Evolutionary conservation across 2,113 vertebrate genomes (phyloP), one percentile per base, ranked within the genome.

Genomic region (Oreotrochilus melanogaster): DNA sequence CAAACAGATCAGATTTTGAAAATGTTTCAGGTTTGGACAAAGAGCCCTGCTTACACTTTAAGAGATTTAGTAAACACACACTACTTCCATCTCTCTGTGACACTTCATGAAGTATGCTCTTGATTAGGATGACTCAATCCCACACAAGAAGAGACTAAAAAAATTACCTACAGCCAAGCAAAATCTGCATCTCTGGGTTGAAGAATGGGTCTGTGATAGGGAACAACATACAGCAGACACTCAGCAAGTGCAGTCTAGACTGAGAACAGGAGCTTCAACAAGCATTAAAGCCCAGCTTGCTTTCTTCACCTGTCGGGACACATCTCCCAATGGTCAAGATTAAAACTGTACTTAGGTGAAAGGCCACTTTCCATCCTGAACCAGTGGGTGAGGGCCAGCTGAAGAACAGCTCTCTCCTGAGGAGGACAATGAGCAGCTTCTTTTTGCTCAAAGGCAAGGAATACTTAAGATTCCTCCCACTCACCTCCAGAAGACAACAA

Each of bases 171-270:
- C 23, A 73, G 61, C 19, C 54, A 70, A 58, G 30, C 4, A 35
- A 67, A 76, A 69, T 17, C 48, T 66, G 65, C 11, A 42, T 16
- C 78, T 72, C 70, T 69, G 33, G 28, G 43, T 21, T 71, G 48
- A 79, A 70, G 76, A 76, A 57, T 4, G 4, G 27, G 24, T 37
- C 56, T 66, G 39, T 37, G 66, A 50, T 15, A 14, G 33, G 47
- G 11, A 61, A 18, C 0, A 9, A 54, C 17, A 69, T 14, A 65
- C 16, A 30, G 23, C 54, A 21, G 37, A 89, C 58, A 21, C 42
- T 54, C 47, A 10, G 11, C 0, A 0, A 80, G 33, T 0, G 14
- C 17, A 71, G 37, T 25, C 61, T 25, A 18, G 31, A 19, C 37
- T 11, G 54, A 50, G 51, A 70, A 39, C n/a, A 14, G 1, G 16